Percentiles rank a stretch among this genome's conserved stretches.
Evolutionary conservation across 2,113 vertebrate species (phyloP).

Genomic region (Passer montanus): DNA sequence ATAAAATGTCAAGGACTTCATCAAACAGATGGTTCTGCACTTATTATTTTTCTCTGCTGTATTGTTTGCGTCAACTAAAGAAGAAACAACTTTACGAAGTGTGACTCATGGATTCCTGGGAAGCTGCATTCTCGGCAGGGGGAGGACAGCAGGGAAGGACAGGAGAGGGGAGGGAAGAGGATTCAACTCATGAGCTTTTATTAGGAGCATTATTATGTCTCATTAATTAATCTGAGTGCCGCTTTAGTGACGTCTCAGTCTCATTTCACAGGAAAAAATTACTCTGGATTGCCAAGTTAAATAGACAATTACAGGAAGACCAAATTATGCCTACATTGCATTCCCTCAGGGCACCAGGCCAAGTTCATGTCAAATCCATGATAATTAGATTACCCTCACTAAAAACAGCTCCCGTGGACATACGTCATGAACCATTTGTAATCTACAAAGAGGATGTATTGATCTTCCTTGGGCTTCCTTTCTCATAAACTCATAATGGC

Average conservation of each 20-base stretch:
- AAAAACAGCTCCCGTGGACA: conserved; percentile 86
- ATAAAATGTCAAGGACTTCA: conserved; percentile 84
- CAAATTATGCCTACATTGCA: conserved; percentile 97
- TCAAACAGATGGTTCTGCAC: conserved; percentile 83
- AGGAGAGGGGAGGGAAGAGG: conserved; percentile 74
- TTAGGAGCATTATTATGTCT: conserved; percentile 84
- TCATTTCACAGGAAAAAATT: conserved; percentile 87
- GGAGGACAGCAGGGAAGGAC: conserved; percentile 50
- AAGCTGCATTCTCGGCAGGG: conserved; percentile 69
- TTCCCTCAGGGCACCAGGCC: conserved; percentile 85
- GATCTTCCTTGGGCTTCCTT: conserved; percentile 93
- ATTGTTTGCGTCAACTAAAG: conserved; percentile 77
- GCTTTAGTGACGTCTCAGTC: conserved; percentile 81
- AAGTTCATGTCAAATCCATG: conserved; percentile 96
- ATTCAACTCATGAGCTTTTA: conserved; percentile 80
- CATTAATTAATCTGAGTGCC: conserved; percentile 80
- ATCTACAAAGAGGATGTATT: conserved; percentile 94
- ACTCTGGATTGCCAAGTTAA: conserved; percentile 82
- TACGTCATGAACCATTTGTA: conserved; percentile 92
- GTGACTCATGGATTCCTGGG: conserved; percentile 77
- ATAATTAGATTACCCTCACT: conserved; percentile 90
- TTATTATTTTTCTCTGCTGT: conserved; percentile 70
- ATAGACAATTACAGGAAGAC: conserved; percentile 99
- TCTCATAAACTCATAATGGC: conserved; percentile 92
- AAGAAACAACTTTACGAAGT: conserved; percentile 70